phyloP scores from a whole-genome alignment of 1,140 invertebrate genomes.

The Calosoma granatense region DNA sequence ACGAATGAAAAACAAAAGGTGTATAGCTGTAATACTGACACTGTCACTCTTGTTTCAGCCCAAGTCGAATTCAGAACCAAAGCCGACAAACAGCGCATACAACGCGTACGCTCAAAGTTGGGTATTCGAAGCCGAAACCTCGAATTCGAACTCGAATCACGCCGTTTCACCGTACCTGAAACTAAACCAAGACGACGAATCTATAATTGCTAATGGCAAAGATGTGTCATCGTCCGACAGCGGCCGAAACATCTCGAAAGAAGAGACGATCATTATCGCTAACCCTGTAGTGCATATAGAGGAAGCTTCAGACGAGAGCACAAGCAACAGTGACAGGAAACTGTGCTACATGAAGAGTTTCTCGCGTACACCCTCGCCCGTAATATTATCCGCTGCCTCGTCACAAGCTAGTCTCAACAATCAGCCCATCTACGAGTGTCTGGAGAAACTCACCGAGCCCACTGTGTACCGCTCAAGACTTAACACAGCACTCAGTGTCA shows the following conservation, averaged over 20 bases:
- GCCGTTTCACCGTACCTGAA: constrained; percentile 25
- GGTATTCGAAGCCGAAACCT: constrained; percentile 35
- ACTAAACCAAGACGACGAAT: constrained; percentile 20
- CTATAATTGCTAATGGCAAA: constrained; percentile 15
- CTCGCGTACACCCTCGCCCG: constrained; percentile 35
- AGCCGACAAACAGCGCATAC: constrained; percentile 22
- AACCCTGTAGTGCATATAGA: constrained; percentile 33
- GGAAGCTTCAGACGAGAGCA: constrained; percentile 32
- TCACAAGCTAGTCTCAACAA: constrained; percentile 31
- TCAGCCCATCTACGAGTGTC: constrained; percentile 36
- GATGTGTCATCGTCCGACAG: background rate
- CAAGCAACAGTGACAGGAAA: constrained; percentile 33
- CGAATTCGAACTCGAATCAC: constrained; percentile 20
- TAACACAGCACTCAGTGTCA: constrained; percentile 29
- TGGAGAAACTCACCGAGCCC: constrained; percentile 35
- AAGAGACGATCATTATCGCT: constrained; percentile 24
- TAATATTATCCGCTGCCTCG: constrained; percentile 32
- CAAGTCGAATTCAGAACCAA: constrained; percentile 24
- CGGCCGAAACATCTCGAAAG: constrained; percentile 9
- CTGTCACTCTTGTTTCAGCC: constrained; percentile 23
- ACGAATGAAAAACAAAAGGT: too few relatives aligned
- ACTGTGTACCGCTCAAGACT: constrained; percentile 32
- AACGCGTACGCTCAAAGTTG: constrained; percentile 38
- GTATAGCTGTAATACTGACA: background rate
- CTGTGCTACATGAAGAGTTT: constrained; percentile 39